Evolutionary conservation across 2,888 invertebrate species (phyloP), one percentile per base, ranked within the genome.

Genomic region (Cryptocheilus praepositus): DNA sequence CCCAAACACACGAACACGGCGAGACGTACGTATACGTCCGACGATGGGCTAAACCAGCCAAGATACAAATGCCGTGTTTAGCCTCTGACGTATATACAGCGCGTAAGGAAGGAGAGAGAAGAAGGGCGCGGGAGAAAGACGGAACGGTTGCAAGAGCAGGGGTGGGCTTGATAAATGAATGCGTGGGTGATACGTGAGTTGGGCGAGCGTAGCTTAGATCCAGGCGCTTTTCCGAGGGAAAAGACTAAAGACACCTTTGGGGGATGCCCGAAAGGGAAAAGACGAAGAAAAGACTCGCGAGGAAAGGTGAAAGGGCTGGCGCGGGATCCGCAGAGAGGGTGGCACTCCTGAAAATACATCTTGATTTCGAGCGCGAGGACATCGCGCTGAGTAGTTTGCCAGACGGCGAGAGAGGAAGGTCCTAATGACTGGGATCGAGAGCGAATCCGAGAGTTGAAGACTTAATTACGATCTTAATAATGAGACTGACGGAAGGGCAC

Each of bases 121-220:
- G 51, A 53, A 64, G 28, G 54, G 59, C n/a, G 16, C 45, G 19
- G 43, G 68, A 15, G 51, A n/a, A 52, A 52, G 22, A 45, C 53
- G 46, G 54, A 44, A 15, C 56, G 60, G 55, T 43, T 55, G 60
- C 55, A 28, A 3, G 13, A 51, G 22, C 19, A 5, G n/a, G 19
- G 19, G 56, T 19, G 18, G 18, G 45, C 43, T 54, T 79, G 80
- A 80, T 74, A 79, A 79, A 79, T 80, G 79, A 79, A 77, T 73
- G 72, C 77, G 72, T 71, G 65, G 63, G 51, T 58, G 72, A 76
- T 73, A 70, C 67, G 71, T 44, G 68, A 58, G 64, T n/a, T 58
- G 62, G 59, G 63, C 46, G 19, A 55, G 5, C 59, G 46, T 11
- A 46, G 54, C 49, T 49, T 49, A 16, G 16, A 18, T 18, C 49